phyloP scores from a whole-genome alignment of 2,797 vertebrate species.

The Apodemus agrarius region DNA sequence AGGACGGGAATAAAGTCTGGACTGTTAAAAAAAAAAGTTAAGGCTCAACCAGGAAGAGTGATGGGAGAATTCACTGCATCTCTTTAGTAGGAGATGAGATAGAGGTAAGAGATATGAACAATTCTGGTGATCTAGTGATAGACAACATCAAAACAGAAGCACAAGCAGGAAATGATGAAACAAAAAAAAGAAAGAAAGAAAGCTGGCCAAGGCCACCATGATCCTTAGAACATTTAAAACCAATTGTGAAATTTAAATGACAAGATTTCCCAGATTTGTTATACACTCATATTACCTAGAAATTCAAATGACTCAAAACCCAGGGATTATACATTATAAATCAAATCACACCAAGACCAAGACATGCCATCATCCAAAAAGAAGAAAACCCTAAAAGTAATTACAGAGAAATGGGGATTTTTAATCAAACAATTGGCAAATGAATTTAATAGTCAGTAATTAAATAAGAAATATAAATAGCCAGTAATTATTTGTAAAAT shows the following conservation, averaged over 20 bases:
- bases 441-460: not conserved
- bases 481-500: not conserved
- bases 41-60: not conserved
- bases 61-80: not conserved
- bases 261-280: not conserved
- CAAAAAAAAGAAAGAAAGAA: not conserved
- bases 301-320: slow-evolving; percentile 23
- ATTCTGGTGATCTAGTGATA: not conserved
- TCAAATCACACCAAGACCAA: not conserved
- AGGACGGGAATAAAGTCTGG: no score
- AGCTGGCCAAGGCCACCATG: not conserved
- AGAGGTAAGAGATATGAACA: not conserved
- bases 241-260: slow-evolving; percentile 1
- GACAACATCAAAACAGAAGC: not conserved
- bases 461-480: not conserved
- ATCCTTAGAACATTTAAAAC: not conserved
- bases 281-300: not conserved
- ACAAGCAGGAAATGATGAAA: not conserved
- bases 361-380: not conserved
- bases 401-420: not conserved
- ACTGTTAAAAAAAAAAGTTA: not conserved
- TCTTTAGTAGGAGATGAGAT: not conserved
- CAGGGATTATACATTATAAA: slow-evolving; percentile 28
- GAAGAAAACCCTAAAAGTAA: not conserved
- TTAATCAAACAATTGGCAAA: not conserved